Evolutionary conservation across 2,888 invertebrate genomes (phyloP), one percentile per base, ranked within the genome.

Genomic region (Drosophila formosana): DNA sequence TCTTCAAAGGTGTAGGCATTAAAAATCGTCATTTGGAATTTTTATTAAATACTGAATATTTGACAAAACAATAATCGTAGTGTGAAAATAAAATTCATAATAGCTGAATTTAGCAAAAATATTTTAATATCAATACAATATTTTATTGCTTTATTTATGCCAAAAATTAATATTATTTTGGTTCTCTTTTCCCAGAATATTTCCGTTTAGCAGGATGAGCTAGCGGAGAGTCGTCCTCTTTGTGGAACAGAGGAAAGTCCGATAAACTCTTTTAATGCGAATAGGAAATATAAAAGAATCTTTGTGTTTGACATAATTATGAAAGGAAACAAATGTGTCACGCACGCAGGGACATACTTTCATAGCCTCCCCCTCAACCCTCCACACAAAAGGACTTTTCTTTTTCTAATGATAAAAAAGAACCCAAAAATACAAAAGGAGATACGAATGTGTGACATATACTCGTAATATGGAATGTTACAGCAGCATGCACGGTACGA

Each of bases 261-360:
- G 82, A 82, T 82, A 84, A 82, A 81, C 73, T 78, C 84, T 74
- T 76, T 77, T 70, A 70, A 66, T 73, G 61, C 56, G 72, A 55
- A n/a, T 64, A 55, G 56, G 46, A 51, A 65, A 68, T 68, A 88
- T 83, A 87, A 78, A 77, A 73, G 78, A 85, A 84, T 84, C 78
- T 80, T 88, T 89, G 89, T 88, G 81, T 75, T 87, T 89, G 89
- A 89, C 90, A 90, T 87, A 87, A 85, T 87, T 88, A 88, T 72
- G 82, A 89, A 89, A 82, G 79, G 80, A 88, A 81, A 78, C 84
- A 87, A 84, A 87, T 88, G 78, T 78, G 81, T 53, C 82, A 76
- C 60, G 49, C 68, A 75, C 75, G 76, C 72, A 60, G 51, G 66
- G 18, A 62, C 56, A 75, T 46, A 51, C 69, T 72, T 80, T 82